These are phyloP conservation scores for Marmota flaviventris DNA, from an alignment of 2,113 vertebrate species.

Conservation along the genomic window DNA sequence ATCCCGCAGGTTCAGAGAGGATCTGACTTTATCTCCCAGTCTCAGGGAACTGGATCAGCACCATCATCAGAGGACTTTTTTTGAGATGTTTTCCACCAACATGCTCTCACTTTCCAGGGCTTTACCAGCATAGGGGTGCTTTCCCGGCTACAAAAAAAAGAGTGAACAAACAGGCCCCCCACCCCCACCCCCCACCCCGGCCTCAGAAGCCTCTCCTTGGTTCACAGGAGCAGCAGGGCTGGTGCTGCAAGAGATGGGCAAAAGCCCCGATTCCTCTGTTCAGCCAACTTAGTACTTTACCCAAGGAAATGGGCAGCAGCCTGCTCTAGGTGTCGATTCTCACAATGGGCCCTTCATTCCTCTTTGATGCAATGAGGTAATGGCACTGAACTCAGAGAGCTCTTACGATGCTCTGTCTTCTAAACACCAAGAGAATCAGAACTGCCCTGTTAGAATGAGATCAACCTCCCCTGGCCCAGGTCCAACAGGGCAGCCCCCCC, in stretches of 20 bases:
- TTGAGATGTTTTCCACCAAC: background rate
- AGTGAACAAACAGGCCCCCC: too few species aligned
- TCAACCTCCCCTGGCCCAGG: background rate
- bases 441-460: constrained; percentile 26
- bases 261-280: background rate
- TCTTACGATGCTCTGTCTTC: background rate
- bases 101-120: background rate
- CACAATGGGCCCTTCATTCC: background rate
- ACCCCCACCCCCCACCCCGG: background rate
- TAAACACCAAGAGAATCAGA: background rate
- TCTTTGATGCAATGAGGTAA: background rate
- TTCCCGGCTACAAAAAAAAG: background rate
- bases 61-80: background rate
- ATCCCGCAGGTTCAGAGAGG: background rate
- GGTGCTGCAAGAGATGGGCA: fast-evolving
- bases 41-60: background rate
- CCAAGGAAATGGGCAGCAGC: background rate
- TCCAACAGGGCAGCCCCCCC: too few species aligned
- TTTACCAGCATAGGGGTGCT: background rate
- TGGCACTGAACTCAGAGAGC: constrained; percentile 17
- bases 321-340: background rate
- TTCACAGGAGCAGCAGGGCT: background rate
- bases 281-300: background rate
- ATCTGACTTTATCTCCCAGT: background rate
- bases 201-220: fast-evolving